Percentiles rank a stretch among this genome's conserved stretches.
Evolutionary conservation across 2,888 invertebrate species (phyloP).

Genomic region (Deilephila porcellus): DNA sequence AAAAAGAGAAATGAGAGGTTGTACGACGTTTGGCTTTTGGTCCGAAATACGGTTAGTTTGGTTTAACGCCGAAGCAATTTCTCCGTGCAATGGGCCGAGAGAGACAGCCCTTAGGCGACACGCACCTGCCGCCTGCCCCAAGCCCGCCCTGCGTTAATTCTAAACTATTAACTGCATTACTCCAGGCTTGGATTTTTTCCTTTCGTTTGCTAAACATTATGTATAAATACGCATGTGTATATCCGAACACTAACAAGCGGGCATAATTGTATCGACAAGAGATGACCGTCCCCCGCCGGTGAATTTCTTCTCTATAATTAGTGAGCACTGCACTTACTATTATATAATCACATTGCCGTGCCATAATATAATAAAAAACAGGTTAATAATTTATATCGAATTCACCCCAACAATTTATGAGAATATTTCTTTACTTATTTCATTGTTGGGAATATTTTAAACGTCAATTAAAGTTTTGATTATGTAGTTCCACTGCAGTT

Average conservation of each 20-base stretch:
- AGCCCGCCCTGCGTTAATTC: background rate
- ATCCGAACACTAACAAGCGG: too few relatives aligned
- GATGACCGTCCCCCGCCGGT: too few relatives aligned
- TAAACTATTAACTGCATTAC: background rate
- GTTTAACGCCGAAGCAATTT: constrained; percentile 58
- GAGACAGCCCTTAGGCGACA: constrained; percentile 50
- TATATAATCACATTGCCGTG: background rate
- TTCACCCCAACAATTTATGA: too few relatives aligned
- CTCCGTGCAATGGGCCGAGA: constrained; percentile 56
- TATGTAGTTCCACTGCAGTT: background rate
- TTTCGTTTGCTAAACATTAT: too few relatives aligned
- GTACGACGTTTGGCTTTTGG: constrained; percentile 46
- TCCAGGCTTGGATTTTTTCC: too few relatives aligned
- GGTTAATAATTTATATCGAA: too few relatives aligned
- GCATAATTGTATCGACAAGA: too few relatives aligned
- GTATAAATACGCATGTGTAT: too few relatives aligned
- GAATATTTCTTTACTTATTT: background rate
- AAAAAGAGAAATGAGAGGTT: constrained; percentile 48
- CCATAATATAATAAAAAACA: background rate
- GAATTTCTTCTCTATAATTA: too few relatives aligned
- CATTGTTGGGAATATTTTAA: background rate
- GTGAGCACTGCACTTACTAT: too few relatives aligned
- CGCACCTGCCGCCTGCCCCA: constrained; percentile 49
- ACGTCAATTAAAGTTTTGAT: background rate
- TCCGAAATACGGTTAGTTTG: constrained; percentile 62